Conservation (phyloP, 2,888 invertebrate species). For the Hirtodrosophila cameraria region DNA sequence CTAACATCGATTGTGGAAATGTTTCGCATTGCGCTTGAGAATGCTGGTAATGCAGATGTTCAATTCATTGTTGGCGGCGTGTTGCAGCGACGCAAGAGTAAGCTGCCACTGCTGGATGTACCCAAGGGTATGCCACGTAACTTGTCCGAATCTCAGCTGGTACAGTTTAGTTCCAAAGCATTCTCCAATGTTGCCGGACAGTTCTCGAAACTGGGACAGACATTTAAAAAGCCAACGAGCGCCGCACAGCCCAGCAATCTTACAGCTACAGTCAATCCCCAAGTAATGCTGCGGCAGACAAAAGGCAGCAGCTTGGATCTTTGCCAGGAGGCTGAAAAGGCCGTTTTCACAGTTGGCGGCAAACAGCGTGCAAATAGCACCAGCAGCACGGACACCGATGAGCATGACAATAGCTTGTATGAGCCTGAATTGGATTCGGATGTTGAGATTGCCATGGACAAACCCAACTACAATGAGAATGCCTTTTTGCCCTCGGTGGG, state of each 20-base stretch:
- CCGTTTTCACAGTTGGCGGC: slow-evolving; percentile 78
- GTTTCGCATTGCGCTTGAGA: slow-evolving; percentile 91
- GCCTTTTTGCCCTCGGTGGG: slow-evolving; percentile 88
- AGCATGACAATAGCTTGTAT: slow-evolving; percentile 88
- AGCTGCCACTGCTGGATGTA: slow-evolving; percentile 80
- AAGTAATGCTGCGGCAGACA: slow-evolving; percentile 80
- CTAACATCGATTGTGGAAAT: slow-evolving; percentile 95
- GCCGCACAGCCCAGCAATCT: slow-evolving; percentile 56
- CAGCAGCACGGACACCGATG: slow-evolving; percentile 87
- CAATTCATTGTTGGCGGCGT: slow-evolving; percentile 89
- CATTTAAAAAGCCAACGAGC: slow-evolving; percentile 76
- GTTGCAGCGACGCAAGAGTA: slow-evolving; percentile 89
- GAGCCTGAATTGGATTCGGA: slow-evolving; percentile 82
- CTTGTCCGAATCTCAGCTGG: slow-evolving; percentile 94
- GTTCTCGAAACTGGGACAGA: slow-evolving; percentile 90
- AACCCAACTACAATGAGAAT: slow-evolving; percentile 83
- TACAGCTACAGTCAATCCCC: slow-evolving; percentile 81
- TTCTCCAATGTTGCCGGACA: slow-evolving; percentile 94
- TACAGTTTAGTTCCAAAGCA: slow-evolving; percentile 93
- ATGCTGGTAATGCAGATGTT: slow-evolving; percentile 87
- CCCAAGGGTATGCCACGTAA: slow-evolving; percentile 87
- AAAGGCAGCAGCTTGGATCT: slow-evolving; percentile 72
- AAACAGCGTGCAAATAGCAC: slow-evolving; percentile 66
- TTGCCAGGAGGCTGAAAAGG: slow-evolving; percentile 77
- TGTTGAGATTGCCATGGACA: slow-evolving; percentile 73